Conservation (phyloP, 2,113 vertebrate genomes). For the Gallinago paraguaiae region DNA sequence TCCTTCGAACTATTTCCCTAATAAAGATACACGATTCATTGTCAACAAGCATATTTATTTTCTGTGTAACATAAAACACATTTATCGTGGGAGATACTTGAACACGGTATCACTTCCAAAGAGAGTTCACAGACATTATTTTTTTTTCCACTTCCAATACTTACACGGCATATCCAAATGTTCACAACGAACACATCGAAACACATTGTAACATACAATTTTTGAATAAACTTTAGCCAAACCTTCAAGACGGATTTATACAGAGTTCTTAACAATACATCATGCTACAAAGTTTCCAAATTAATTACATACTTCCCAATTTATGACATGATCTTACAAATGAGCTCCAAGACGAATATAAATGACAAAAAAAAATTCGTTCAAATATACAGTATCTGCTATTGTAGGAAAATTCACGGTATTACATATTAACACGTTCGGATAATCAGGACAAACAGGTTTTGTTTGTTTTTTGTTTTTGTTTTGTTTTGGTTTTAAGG, state of each 20-base stretch:
- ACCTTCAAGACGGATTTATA: slow-evolving; percentile 65
- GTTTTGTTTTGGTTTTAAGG: neutral
- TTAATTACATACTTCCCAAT: slow-evolving; percentile 67
- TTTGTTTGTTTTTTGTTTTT: too few species aligned
- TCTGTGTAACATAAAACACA: slow-evolving; percentile 74
- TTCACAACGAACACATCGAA: slow-evolving; percentile 67
- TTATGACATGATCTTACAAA: slow-evolving; percentile 73
- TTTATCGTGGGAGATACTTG: slow-evolving; percentile 63
- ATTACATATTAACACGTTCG: slow-evolving; percentile 57
- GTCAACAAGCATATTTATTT: slow-evolving; percentile 76
- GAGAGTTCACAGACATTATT: slow-evolving; percentile 35
- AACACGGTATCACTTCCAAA: slow-evolving; percentile 58
- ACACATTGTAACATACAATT: slow-evolving; percentile 72
- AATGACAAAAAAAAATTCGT: slow-evolving; percentile 46
- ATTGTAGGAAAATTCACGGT: slow-evolving; percentile 68
- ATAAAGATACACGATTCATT: slow-evolving; percentile 48
- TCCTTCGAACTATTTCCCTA: neutral
- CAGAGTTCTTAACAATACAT: slow-evolving; percentile 72
- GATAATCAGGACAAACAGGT: slow-evolving; percentile 30
- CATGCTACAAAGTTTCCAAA: slow-evolving; percentile 78
- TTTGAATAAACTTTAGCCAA: slow-evolving; percentile 63
- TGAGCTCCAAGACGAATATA: slow-evolving; percentile 71
- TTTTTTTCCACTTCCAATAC: slow-evolving; percentile 52
- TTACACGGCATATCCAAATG: slow-evolving; percentile 62
- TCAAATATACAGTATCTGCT: slow-evolving; percentile 71